These are phyloP conservation scores for Cremastinae sp. DNA, from an alignment of 2,888 invertebrate genomes.

Conservation along the genomic window DNA sequence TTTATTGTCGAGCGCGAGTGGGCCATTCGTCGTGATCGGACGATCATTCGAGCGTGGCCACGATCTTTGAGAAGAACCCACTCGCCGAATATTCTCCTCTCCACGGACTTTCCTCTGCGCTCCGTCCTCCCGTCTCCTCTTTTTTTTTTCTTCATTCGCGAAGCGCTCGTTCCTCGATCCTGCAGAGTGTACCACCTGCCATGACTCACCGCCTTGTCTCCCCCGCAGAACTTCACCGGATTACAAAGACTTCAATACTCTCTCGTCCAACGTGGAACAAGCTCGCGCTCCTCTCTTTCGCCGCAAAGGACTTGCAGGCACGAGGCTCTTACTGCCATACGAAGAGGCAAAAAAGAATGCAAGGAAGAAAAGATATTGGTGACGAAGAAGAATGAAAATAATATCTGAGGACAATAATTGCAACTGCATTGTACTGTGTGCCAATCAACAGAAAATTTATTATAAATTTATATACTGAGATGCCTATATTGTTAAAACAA, in stretches of 20 bases:
- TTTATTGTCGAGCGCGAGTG: slow-evolving; percentile 31
- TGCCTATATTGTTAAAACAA: too few relatives aligned
- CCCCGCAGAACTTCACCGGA: slow-evolving; percentile 77
- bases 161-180: slow-evolving; percentile 58
- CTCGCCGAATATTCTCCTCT: slow-evolving; percentile 52
- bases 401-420: slow-evolving; percentile 65
- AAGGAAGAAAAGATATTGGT: slow-evolving; percentile 55
- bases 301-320: slow-evolving; percentile 62
- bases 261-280: slow-evolving; percentile 70
- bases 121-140: slow-evolving; percentile 30
- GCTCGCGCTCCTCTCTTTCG: slow-evolving; percentile 56
- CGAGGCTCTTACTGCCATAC: slow-evolving; percentile 46
- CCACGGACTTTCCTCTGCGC: slow-evolving; percentile 45
- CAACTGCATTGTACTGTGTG: slow-evolving; percentile 68
- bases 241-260: slow-evolving; percentile 78
- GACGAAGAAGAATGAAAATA: slow-evolving; percentile 34
- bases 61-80: slow-evolving; percentile 50
- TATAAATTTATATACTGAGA: too few relatives aligned
- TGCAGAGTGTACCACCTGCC: slow-evolving; percentile 74
- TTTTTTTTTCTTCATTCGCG: slow-evolving; percentile 25
- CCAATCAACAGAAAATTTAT: too few relatives aligned
- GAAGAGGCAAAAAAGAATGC: slow-evolving; percentile 64
- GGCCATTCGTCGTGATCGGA: slow-evolving; percentile 52
- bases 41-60: slow-evolving; percentile 44
- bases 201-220: slow-evolving; percentile 77